Percentiles rank a stretch among this genome's conserved stretches.
These are phyloP conservation scores for Cardiocondyla obscurior DNA, from an alignment of 1,140 invertebrate species.

Conservation along the genomic window DNA sequence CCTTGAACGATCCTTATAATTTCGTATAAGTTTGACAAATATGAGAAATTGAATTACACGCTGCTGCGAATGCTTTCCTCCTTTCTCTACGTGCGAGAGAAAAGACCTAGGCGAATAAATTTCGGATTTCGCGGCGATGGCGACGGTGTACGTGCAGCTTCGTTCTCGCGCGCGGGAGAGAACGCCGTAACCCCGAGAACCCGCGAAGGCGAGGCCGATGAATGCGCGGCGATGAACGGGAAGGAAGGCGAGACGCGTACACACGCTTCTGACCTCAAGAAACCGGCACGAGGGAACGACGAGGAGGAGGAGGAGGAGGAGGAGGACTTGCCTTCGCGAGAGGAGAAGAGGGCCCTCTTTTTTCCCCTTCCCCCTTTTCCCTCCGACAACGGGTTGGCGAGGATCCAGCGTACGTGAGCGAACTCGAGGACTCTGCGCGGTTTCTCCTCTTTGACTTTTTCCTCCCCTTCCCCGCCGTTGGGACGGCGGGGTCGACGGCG, in stretches of 20 bases:
- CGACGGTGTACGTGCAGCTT: background rate
- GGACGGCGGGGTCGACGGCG: constrained; percentile 15
- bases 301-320: background rate
- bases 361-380: background rate
- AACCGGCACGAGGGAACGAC: constrained; percentile 37
- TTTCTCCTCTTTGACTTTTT: constrained; percentile 50
- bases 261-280: constrained; percentile 72
- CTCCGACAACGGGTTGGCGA: constrained; percentile 44
- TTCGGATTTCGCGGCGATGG: background rate
- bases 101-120: background rate
- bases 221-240: constrained; percentile 68
- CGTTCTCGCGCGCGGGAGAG: constrained; percentile 52
- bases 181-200: constrained; percentile 77
- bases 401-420: constrained; percentile 51
- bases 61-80: background rate
- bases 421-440: constrained; percentile 42
- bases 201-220: constrained; percentile 67
- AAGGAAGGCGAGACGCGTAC: constrained; percentile 69
- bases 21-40: background rate
- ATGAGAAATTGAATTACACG: background rate
- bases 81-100: too few species aligned
- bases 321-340: constrained; percentile 41
- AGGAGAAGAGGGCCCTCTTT: background rate
- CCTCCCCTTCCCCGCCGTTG: constrained; percentile 3
- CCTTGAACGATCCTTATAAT: background rate